Percentiles rank a stretch among this genome's conserved stretches.
Conservation (phyloP, 2,888 invertebrate genomes). For the Rhagonycha lutea region DNA sequence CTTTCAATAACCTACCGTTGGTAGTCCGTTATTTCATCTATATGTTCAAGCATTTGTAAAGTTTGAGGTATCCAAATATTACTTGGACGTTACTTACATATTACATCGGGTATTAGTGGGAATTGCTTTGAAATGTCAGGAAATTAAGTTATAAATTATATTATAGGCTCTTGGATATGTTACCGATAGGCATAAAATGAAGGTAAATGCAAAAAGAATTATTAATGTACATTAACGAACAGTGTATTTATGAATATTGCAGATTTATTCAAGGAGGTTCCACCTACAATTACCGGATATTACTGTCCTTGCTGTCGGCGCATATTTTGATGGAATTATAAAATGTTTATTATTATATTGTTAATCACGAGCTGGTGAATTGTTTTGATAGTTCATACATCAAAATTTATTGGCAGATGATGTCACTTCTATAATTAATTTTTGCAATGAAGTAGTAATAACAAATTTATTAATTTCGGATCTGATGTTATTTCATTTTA, state of each 20-base stretch:
- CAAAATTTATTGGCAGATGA: neutral
- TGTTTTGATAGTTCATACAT: neutral
- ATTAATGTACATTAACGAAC: neutral
- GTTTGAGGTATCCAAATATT: too few relatives aligned
- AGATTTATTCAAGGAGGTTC: neutral
- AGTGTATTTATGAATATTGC: neutral
- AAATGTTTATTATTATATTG: neutral
- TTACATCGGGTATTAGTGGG: neutral
- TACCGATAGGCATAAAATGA: neutral
- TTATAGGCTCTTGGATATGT: neutral
- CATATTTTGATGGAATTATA: neutral
- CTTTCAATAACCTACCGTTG: too few relatives aligned
- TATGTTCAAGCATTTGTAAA: too few relatives aligned
- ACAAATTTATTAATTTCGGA: neutral
- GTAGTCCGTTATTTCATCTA: too few relatives aligned
- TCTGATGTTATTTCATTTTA: neutral
- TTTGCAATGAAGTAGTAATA: neutral
- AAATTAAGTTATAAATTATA: neutral
- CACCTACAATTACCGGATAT: neutral
- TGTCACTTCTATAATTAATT: neutral
- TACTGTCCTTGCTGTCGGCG: neutral
- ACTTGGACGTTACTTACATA: too few relatives aligned
- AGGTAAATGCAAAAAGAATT: neutral
- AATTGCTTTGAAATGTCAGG: neutral
- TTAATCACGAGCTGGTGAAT: neutral